Evolutionary conservation across 1,140 invertebrate genomes (phyloP).

Genomic region (Ctenoplectra terminalis): DNA sequence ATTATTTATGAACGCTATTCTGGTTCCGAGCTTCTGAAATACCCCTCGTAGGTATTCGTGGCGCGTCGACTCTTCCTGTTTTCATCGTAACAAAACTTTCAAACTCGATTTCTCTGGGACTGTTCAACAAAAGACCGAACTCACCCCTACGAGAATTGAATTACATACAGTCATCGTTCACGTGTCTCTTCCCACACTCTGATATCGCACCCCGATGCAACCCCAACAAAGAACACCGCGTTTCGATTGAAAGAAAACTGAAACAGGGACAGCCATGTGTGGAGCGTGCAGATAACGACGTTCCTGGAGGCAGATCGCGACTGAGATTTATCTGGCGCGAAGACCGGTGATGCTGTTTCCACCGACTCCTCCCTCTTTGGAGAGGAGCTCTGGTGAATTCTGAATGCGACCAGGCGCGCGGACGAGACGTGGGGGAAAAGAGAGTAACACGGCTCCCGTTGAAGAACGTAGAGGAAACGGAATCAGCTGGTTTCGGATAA

Average conservation of each 20-base stretch:
- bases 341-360: constrained; percentile 55
- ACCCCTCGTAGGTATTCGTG: neutral
- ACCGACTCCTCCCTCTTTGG: constrained; percentile 45
- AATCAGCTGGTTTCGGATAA: constrained; percentile 52
- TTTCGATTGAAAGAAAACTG: neutral
- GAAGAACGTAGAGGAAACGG: constrained; percentile 2
- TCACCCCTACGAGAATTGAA: no score
- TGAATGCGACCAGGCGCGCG: constrained; percentile 46
- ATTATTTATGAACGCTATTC: constrained; percentile 60
- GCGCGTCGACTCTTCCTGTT: neutral
- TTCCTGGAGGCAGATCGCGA: constrained; percentile 62
- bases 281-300: constrained; percentile 51
- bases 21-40: neutral
- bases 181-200: neutral
- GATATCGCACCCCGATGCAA: neutral
- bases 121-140: neutral
- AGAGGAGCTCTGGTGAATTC: constrained; percentile 48
- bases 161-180: neutral
- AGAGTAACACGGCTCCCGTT: neutral
- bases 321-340: constrained; percentile 66
- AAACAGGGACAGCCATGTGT: constrained; percentile 1
- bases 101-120: neutral
- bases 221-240: neutral
- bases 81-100: no score
- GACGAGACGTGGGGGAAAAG: neutral